These are phyloP conservation scores for Muraenolepis orangiensis DNA, from an alignment of 2,797 vertebrate species.

Conservation along the genomic window DNA sequence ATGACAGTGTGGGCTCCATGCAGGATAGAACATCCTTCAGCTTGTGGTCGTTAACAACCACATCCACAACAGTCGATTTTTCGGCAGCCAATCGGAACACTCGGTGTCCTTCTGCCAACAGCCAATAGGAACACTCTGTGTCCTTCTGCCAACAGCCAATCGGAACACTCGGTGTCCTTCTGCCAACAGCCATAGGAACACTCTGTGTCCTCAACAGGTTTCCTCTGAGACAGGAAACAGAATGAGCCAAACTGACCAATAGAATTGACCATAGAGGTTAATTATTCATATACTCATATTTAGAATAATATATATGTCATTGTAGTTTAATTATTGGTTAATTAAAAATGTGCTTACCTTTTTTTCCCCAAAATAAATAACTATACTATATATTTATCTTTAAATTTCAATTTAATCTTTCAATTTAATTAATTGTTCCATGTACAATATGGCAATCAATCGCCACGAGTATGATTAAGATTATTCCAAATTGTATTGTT, in stretches of 20 bases:
- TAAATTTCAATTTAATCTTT: too few species aligned
- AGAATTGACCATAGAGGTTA: too few species aligned
- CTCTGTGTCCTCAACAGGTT: constrained; percentile 22
- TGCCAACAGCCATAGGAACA: neutral
- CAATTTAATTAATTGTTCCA: neutral
- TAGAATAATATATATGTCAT: too few species aligned
- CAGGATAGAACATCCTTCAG: constrained; percentile 75
- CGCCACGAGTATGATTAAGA: too few species aligned
- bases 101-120: constrained; percentile 10
- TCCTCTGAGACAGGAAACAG: constrained; percentile 60
- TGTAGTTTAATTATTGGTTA: too few species aligned
- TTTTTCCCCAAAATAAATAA: too few species aligned
- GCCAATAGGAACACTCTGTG: neutral
- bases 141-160: neutral
- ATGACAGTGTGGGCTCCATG: constrained; percentile 71
- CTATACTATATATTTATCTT: too few species aligned
- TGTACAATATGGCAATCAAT: neutral
- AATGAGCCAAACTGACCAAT: constrained; percentile 25
- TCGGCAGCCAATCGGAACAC: constrained; percentile 11
- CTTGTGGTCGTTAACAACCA: constrained; percentile 79
- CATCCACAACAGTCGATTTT: constrained; percentile 75
- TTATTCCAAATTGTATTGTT: too few species aligned
- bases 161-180: neutral
- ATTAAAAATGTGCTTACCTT: too few species aligned
- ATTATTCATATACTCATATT: too few species aligned